Conservation (phyloP, 2,888 invertebrate species). For the Eupithecia vulgata region DNA sequence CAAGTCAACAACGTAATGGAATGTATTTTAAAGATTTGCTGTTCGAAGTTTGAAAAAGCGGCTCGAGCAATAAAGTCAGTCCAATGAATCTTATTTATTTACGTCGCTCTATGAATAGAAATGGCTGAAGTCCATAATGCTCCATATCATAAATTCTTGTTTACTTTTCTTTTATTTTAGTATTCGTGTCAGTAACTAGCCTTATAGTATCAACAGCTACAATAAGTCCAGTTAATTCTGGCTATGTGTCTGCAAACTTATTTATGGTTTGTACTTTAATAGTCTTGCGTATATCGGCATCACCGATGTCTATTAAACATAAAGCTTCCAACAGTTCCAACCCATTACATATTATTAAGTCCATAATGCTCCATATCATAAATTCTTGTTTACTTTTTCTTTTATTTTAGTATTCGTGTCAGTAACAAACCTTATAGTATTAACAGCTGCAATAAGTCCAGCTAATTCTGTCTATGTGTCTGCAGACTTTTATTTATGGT, state of each 20-base stretch:
- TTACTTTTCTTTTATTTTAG: conserved; percentile 18
- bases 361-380: conserved; percentile 23
- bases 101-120: conserved; percentile 32
- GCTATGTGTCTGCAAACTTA: conserved; percentile 2
- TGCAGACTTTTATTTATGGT: conserved; percentile 9
- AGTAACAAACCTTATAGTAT: conserved; percentile 11
- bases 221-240: conserved; percentile 14
- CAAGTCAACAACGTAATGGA: conserved; percentile 30
- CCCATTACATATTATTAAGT: conserved; percentile 25
- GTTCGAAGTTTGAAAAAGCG: conserved; percentile 32
- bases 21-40: conserved; percentile 33
- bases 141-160: conserved; percentile 28
- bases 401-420: conserved; percentile 18
- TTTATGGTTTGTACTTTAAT: conserved; percentile 9
- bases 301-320: conserved; percentile 19
- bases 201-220: conserved; percentile 5
- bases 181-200: conserved; percentile 11
- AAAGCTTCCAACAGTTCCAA: conserved; percentile 6
- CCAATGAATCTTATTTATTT: conserved; percentile 35
- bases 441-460: conserved; percentile 9
- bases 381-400: conserved; percentile 25
- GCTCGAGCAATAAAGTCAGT: conserved; percentile 29
- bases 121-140: conserved; percentile 26
- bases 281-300: conserved; percentile 1
- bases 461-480: conserved; percentile 6